Evolutionary conservation across 1,140 invertebrate genomes (phyloP), one percentile per base, ranked within the genome.

Genomic region (Sitodiplosis mosellana): DNA sequence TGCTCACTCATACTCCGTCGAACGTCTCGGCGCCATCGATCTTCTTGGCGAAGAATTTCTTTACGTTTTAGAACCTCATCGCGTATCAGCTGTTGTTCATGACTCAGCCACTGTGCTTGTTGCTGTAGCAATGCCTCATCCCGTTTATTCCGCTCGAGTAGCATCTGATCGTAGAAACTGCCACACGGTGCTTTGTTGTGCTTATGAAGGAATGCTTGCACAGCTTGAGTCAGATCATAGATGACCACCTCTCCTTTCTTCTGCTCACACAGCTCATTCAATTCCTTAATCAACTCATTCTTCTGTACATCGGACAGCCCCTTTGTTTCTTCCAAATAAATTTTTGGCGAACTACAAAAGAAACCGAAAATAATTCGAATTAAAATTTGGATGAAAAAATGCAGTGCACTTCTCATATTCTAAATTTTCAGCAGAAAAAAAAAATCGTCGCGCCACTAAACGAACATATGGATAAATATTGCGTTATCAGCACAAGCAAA

Each of bases 121-220:
- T 56, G 70, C 50, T 77, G 69, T 19, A 73, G 66, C 48, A 80
- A 65, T 53, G 67, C 69, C 55, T 78, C 63, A 47, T 80, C 69
- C 51, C 75, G 67, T 57, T 76, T 72, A 50, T 72, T 63, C 50
- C 78, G 72, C 48, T 76, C 73, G 12, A 67, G 69, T 4, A 85
- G 59, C 84, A 89, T 88, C 63, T 88, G 79, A 51, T 88, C 84
- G 59, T 87, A 86, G 63, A 86, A 86, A 37, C 83, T 87, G 48
- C 75, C 71, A 50, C 71, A 73, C 1, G 73, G 73, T 17, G 83
- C 80, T 57, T 79, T 80, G 56, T 87, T 87, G 56, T 85, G 69
- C 17, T 72, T 56, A 52, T 79, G 72, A 2, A 89, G 66, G 61
- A 79, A 87, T 1, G 53, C 70, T 59, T 78, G 68, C 2, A 83